Percentiles rank a stretch among this genome's conserved stretches.
Evolutionary conservation across 2,797 vertebrate species (phyloP).

Genomic region (Danionella dracula): DNA sequence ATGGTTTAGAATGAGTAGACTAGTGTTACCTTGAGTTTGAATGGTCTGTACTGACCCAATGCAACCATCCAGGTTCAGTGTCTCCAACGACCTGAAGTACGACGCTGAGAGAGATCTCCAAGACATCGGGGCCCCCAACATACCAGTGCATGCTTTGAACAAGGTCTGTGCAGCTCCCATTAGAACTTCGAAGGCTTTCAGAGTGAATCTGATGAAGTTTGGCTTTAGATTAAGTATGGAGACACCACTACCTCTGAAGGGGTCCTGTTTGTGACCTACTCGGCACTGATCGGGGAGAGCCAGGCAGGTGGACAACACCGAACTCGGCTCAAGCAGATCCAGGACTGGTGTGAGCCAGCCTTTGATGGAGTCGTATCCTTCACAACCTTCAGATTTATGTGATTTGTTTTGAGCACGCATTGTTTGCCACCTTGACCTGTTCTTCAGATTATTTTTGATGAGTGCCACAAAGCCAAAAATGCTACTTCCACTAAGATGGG

Average conservation of each 20-base stretch:
- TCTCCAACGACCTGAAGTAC: slow-evolving; percentile 97
- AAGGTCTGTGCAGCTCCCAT: slow-evolving; percentile 70
- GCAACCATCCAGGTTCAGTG: slow-evolving; percentile 84
- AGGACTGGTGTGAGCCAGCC: slow-evolving; percentile 91
- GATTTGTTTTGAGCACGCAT: background rate
- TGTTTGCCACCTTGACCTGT: slow-evolving; percentile 61
- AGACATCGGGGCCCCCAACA: slow-evolving; percentile 85
- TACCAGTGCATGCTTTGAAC: slow-evolving; percentile 93
- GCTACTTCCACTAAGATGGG: slow-evolving; percentile 98
- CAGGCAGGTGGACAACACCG: slow-evolving; percentile 94
- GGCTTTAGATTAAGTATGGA: slow-evolving; percentile 89
- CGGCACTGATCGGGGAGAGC: slow-evolving; percentile 95
- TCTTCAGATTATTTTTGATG: slow-evolving; percentile 91
- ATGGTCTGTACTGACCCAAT: background rate
- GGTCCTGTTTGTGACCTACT: slow-evolving; percentile 96
- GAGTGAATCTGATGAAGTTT: background rate
- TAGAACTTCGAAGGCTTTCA: background rate
- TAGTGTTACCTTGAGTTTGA: too few relatives aligned
- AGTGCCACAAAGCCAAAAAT: slow-evolving; percentile 99
- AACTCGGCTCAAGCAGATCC: slow-evolving; percentile 90
- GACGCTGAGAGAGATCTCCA: slow-evolving; percentile 96
- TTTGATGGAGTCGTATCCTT: slow-evolving; percentile 98
- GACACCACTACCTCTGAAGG: slow-evolving; percentile 99
- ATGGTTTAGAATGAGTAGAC: too few relatives aligned
- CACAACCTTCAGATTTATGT: background rate